These are phyloP conservation scores for Antechinus flavipes DNA, from an alignment of 2,113 vertebrate species.

Conservation along the genomic window DNA sequence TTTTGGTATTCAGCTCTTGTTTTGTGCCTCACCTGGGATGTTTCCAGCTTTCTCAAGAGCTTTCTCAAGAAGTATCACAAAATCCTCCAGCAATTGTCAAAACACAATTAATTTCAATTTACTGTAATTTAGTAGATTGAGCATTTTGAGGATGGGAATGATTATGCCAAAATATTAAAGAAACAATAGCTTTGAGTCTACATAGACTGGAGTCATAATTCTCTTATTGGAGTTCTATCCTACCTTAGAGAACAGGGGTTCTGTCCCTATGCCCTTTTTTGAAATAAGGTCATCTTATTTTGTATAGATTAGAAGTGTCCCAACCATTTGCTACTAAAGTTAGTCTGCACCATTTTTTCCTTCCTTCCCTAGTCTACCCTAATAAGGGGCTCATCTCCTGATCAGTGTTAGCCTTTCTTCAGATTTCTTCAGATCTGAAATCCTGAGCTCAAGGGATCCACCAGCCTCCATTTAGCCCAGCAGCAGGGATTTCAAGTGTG, in stretches of 20 bases:
- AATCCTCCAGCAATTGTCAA: constrained; percentile 2
- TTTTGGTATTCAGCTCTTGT: background rate
- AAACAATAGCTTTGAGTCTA: background rate
- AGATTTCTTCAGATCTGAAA: background rate
- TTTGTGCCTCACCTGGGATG: background rate
- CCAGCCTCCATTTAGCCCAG: background rate
- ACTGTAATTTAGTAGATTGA: background rate
- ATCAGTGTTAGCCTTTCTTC: background rate
- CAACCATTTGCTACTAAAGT: background rate
- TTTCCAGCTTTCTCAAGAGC: constrained; percentile 29
- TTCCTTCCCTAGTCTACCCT: background rate
- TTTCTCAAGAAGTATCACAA: constrained; percentile 25
- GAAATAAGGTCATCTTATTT: background rate
- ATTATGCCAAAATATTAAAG: background rate
- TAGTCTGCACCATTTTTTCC: background rate
- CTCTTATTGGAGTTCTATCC: background rate
- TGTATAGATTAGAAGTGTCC: background rate
- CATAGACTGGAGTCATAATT: background rate
- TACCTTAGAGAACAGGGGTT: background rate
- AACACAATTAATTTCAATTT: constrained; percentile 20
- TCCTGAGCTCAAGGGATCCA: background rate
- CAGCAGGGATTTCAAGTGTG: background rate
- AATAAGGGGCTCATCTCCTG: background rate
- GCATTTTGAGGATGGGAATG: background rate
- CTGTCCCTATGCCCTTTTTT: background rate